Evolutionary conservation across 35 echinoderm and acorn worm species (phyloP).

Genomic region (Apostichopus californicus): DNA sequence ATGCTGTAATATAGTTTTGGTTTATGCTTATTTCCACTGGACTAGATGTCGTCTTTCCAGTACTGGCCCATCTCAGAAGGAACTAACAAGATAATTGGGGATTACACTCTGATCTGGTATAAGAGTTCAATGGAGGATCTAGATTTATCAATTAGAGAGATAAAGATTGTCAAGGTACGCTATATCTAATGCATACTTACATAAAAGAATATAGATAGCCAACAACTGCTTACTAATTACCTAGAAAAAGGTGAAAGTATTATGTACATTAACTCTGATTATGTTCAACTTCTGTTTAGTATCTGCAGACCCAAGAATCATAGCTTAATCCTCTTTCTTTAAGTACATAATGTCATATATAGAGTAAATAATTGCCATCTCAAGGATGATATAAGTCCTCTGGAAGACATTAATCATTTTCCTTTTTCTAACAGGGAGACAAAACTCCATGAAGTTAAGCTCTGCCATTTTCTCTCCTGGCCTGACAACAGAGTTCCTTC

Average conservation of each 20-base stretch:
- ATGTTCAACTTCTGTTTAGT: too few species aligned
- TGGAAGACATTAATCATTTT: too few species aligned
- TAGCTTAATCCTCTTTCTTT: too few species aligned
- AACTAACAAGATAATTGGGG: conserved; percentile 1
- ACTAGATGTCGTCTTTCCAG: not conserved
- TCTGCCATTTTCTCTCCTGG: not conserved
- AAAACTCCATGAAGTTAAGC: conserved; percentile 5
- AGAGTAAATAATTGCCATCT: too few species aligned
- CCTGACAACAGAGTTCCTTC: not conserved
- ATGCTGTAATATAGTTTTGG: too few species aligned
- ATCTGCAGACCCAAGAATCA: too few species aligned
- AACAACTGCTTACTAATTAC: not conserved
- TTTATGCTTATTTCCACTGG: not conserved
- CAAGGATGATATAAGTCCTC: too few species aligned
- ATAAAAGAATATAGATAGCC: not conserved
- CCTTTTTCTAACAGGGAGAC: not conserved
- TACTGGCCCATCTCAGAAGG: not conserved
- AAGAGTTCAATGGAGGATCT: not conserved
- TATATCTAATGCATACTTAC: not conserved
- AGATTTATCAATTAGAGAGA: conserved; percentile 6
- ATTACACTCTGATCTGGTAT: conserved; percentile 1
- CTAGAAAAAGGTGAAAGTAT: not conserved
- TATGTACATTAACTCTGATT: too few species aligned
- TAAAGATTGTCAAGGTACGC: conserved; percentile 23
- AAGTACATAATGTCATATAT: too few species aligned